Evolutionary conservation across 1,140 invertebrate genomes (phyloP).

Genomic region (Cepaea nemoralis): DNA sequence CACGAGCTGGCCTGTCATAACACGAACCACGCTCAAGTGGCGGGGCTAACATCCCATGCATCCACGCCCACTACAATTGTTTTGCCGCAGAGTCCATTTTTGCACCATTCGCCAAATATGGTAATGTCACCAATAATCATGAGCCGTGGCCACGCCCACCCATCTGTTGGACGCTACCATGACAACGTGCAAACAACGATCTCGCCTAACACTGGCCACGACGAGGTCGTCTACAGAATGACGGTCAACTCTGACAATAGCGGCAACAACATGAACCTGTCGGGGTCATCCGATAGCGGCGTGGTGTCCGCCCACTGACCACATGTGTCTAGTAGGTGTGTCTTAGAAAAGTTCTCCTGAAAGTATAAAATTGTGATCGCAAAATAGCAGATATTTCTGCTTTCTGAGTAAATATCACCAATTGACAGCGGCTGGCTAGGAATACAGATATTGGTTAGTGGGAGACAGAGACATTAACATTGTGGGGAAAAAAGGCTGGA

Average conservation of each 20-base stretch:
- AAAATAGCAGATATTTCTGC: too few relatives aligned
- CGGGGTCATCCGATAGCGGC: slow-evolving; percentile 37
- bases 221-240: slow-evolving; percentile 7
- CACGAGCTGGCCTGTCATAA: slow-evolving; percentile 14
- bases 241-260: neutral
- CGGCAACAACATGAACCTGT: slow-evolving; percentile 33
- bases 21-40: neutral
- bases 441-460: too few relatives aligned
- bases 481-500: too few relatives aligned
- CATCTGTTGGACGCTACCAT: slow-evolving; percentile 3
- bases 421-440: too few relatives aligned
- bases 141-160: slow-evolving; percentile 6
- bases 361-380: too few relatives aligned
- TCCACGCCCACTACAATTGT: neutral
- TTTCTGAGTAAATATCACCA: too few relatives aligned
- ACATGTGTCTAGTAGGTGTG: too few relatives aligned
- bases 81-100: neutral
- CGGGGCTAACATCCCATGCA: neutral
- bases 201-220: neutral
- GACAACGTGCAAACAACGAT: neutral
- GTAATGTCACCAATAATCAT: neutral
- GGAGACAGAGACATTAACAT: too few relatives aligned
- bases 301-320: slow-evolving; percentile 25
- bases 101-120: neutral
- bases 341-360: too few relatives aligned